Conservation (phyloP, 2,113 vertebrate genomes). For the Nyctibius bracteatus region DNA sequence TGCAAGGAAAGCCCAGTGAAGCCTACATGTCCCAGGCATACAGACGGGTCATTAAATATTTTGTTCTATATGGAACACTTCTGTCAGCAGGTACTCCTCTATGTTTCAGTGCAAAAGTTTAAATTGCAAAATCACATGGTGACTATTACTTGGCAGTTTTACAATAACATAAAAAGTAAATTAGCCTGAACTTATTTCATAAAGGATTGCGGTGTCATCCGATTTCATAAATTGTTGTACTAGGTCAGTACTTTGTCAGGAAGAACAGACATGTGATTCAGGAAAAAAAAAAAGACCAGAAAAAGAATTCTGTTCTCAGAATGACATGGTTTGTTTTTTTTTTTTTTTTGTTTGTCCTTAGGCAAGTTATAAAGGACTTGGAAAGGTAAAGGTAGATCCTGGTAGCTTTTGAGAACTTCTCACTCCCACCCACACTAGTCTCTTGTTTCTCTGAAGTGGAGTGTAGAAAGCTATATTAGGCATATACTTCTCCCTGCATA, state of each 20-base stretch:
- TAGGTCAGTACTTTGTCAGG: neutral
- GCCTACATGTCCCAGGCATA: neutral
- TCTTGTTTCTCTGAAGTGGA: neutral
- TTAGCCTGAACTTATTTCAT: neutral
- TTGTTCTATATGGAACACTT: neutral
- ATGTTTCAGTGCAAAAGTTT: neutral
- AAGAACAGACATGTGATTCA: neutral
- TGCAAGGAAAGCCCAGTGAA: neutral
- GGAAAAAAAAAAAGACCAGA: neutral
- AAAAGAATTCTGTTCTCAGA: neutral
- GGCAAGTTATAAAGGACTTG: neutral
- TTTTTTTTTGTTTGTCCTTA: neutral
- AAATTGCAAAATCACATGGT: neutral
- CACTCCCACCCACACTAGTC: neutral
- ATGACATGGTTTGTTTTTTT: neutral
- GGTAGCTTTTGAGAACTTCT: neutral
- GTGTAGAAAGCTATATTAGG: neutral
- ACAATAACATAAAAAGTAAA: neutral
- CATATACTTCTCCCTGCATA: neutral
- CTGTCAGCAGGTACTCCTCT: neutral
- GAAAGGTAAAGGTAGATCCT: neutral
- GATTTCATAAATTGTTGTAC: neutral
- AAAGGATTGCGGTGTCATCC: neutral
- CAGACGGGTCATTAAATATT: neutral
- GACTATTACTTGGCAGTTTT: neutral